Base-by-base conservation (phyloP, 2,888 invertebrate species). In the Miltochrista miniata region DNA sequence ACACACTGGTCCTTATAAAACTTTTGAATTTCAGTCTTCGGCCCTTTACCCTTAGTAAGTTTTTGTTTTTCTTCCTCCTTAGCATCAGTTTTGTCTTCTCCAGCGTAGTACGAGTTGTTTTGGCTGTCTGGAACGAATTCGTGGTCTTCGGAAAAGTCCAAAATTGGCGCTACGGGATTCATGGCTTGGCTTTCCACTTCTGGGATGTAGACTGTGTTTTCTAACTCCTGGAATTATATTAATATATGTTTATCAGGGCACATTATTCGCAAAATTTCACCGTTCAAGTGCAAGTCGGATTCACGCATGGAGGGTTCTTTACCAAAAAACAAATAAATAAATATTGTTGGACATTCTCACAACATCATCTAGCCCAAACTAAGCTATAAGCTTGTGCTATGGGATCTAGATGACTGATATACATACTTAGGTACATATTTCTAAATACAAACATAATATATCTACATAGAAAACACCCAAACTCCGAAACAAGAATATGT, bases 111-210 rank as follows among this genome's bases (percentile, higher is more conserved):
- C 10, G 42, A 46, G 9, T 90, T 82, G 58, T 93, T 70, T 60
- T 89, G 79, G 55, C 83, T 81, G 35, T 90, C 88, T 0, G 93
- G 92, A 0, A 87, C 83, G 71, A 93, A 93, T 59, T 90, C 87
- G 56, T 91, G 89, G 73, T 93, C 92, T 61, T 93, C 93, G 0
- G 93, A 86, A 63, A 74, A 93, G 70, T 93, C 92, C 38, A 89
- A 59, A 29, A 89, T 83, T 0, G 81, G 78, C 0, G 90, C 90
- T 1, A 84, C 83, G 0, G 90, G 87, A 45, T 83, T 89, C 89
- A 91, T 88, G 0, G 83, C 83, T 47, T 85, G 74, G 61, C 86
- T 89, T 14, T 91, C 90, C 0, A 73, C 72, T 43, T 87, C 86
- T 0, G 83, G 73, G 13, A 81, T 73, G 39, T 85, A 81, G 0